A percentile compares a stretch with the other conserved stretches of the same genome.
These are phyloP conservation scores for Ceratoteleas bidentatus DNA, from an alignment of 1,140 invertebrate species.

Conservation along the genomic window DNA sequence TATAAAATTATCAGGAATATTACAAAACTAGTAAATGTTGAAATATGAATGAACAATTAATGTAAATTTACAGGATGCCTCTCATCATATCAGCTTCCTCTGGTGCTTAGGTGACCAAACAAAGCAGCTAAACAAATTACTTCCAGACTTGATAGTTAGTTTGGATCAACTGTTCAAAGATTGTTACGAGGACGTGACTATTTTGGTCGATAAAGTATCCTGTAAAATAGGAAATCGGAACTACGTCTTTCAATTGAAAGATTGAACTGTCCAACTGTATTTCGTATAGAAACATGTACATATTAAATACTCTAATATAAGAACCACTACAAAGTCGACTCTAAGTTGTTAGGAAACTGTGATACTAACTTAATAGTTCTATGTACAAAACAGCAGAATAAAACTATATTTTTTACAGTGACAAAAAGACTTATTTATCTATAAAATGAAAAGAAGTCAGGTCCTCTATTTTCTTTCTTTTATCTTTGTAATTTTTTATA, in stretches of 20 bases:
- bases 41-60: too few species aligned
- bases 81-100: conserved; percentile 86
- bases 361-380: neutral
- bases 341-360: neutral
- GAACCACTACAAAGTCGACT: neutral
- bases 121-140: conserved; percentile 76
- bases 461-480: too few species aligned
- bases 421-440: too few species aligned
- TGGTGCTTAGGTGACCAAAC: conserved; percentile 66
- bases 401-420: neutral
- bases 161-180: conserved; percentile 76
- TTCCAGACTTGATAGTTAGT: conserved; percentile 76
- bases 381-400: neutral
- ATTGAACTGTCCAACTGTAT: neutral
- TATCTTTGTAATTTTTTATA: too few species aligned
- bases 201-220: conserved; percentile 72
- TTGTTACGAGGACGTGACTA: conserved; percentile 66
- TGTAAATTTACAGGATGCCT: conserved; percentile 83
- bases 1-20: too few species aligned
- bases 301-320: conserved; percentile 6
- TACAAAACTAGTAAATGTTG: too few species aligned
- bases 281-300: conserved; percentile 9
- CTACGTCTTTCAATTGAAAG: conserved; percentile 69
- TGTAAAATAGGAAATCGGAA: conserved; percentile 81
- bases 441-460: too few species aligned